phyloP scores from a whole-genome alignment of 1,140 invertebrate species.

The Oedothorax gibbosus region DNA sequence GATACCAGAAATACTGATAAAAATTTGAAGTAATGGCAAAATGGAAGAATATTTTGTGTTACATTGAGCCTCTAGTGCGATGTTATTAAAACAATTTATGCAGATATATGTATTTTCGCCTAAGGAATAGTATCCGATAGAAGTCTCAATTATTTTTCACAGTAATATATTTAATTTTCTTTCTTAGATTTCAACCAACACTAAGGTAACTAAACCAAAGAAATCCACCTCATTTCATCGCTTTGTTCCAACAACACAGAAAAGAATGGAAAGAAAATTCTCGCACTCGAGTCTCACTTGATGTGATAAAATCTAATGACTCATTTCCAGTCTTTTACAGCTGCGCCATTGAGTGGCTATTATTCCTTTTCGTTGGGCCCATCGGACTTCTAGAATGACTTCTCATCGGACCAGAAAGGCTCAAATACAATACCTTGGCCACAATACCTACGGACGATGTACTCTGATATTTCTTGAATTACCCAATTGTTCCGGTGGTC shows the following conservation, averaged over 20 bases:
- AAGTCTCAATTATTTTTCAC: too few relatives aligned
- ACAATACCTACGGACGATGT: conserved; percentile 21
- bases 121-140: too few relatives aligned
- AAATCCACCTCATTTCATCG: conserved; percentile 30
- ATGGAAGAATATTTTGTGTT: too few relatives aligned
- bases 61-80: too few relatives aligned
- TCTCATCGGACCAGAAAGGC: conserved; percentile 17
- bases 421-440: background rate
- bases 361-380: conserved; percentile 23
- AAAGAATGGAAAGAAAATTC: conserved; percentile 19
- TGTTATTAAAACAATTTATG: too few relatives aligned
- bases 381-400: conserved; percentile 22
- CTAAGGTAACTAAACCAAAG: background rate
- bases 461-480: conserved; percentile 36
- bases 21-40: too few relatives aligned
- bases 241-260: conserved; percentile 4
- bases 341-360: conserved; percentile 25
- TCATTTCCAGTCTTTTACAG: conserved; percentile 38
- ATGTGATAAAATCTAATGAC: conserved; percentile 46
- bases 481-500: conserved; percentile 12
- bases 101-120: too few relatives aligned
- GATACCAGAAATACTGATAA: too few relatives aligned
- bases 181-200: too few relatives aligned
- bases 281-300: conserved; percentile 25
- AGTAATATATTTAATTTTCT: too few relatives aligned